phyloP scores from a whole-genome alignment of 2,113 vertebrate species.

The Bubo bubo region DNA sequence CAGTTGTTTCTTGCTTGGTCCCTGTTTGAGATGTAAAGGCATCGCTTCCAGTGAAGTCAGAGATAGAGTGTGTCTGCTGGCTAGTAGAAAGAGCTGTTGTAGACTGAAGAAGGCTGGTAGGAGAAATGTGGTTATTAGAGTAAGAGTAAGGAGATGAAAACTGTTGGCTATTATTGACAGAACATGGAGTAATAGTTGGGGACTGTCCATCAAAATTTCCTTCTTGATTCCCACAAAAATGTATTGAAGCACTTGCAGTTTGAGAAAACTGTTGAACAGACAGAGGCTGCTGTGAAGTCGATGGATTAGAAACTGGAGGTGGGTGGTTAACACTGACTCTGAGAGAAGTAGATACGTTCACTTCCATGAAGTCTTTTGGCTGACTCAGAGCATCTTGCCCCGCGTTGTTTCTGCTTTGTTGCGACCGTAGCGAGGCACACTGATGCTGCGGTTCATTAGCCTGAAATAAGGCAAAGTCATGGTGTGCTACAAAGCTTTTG shows the following conservation, averaged over 20 bases:
- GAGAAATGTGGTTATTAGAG: conserved; percentile 83
- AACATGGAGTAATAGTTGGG: conserved; percentile 86
- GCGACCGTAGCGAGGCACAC: conserved; percentile 74
- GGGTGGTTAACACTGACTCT: conserved; percentile 79
- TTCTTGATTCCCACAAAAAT: conserved; percentile 81
- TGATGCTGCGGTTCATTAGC: conserved; percentile 81
- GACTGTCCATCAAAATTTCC: conserved; percentile 78
- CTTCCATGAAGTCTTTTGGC: conserved; percentile 86
- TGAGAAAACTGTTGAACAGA: conserved; percentile 82
- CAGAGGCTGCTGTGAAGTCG: conserved; percentile 79
- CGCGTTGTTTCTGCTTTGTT: conserved; percentile 76
- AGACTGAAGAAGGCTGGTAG: conserved; percentile 82
- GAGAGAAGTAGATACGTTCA: conserved; percentile 78
- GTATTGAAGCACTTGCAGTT: conserved; percentile 76
- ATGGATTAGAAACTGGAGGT: conserved; percentile 71
- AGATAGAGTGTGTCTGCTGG: conserved; percentile 77
- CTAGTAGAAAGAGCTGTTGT: conserved; percentile 76
- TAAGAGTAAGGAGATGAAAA: conserved; percentile 89
- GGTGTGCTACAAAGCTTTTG: conserved; percentile 86
- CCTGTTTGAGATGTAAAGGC: conserved; percentile 83
- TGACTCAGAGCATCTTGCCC: conserved; percentile 77
- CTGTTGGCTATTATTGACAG: conserved; percentile 80
- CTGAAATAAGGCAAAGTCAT: conserved; percentile 90
- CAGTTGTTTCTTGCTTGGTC: conserved; percentile 80
- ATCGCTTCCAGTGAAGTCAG: conserved; percentile 83